phyloP scores from a whole-genome alignment of 2,113 vertebrate species.

The Syngnathus typhle region DNA sequence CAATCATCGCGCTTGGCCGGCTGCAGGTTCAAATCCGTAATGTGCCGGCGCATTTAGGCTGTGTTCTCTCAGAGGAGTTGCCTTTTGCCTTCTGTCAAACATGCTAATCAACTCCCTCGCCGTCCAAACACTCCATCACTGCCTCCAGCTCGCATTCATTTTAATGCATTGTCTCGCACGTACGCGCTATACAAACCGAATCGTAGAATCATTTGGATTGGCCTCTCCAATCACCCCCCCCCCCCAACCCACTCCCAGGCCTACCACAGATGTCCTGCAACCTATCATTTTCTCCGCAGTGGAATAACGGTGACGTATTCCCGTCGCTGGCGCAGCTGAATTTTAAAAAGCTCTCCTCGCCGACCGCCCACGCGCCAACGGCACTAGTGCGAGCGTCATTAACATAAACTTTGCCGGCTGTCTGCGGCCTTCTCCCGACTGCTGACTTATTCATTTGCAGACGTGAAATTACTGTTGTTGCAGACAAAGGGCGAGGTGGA shows the following conservation, averaged over 20 bases:
- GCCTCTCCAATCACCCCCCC: conserved; percentile 20
- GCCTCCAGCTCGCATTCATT: conserved; percentile 20
- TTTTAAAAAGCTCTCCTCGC: conserved; percentile 69
- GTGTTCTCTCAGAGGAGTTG: conserved; percentile 17
- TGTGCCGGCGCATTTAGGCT: background rate
- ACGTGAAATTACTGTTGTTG: conserved; percentile 9
- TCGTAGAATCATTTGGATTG: conserved; percentile 64
- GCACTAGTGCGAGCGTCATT: conserved; percentile 69
- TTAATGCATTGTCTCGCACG: conserved; percentile 12
- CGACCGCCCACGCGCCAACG: conserved; percentile 64
- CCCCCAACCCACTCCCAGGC: conserved; percentile 8
- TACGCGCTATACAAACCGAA: conserved; percentile 36
- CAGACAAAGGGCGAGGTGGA: conserved; percentile 10
- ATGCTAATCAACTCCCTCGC: conserved; percentile 20
- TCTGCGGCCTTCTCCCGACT: conserved; percentile 44
- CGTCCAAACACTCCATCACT: conserved; percentile 14
- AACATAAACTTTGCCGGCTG: conserved; percentile 61
- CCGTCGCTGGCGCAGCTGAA: conserved; percentile 72
- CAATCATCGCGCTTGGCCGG: conserved; percentile 15
- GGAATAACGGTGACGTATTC: conserved; percentile 70
- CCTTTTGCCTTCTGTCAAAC: conserved; percentile 22
- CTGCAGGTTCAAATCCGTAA: conserved; percentile 9
- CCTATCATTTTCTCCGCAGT: conserved; percentile 77
- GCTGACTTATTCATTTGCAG: conserved; percentile 32
- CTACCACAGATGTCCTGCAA: conserved; percentile 74